Percentiles rank a stretch among this genome's conserved stretches.
Conservation (phyloP, 2,888 invertebrate genomes). For the Petrolisthes manimaculis region DNA sequence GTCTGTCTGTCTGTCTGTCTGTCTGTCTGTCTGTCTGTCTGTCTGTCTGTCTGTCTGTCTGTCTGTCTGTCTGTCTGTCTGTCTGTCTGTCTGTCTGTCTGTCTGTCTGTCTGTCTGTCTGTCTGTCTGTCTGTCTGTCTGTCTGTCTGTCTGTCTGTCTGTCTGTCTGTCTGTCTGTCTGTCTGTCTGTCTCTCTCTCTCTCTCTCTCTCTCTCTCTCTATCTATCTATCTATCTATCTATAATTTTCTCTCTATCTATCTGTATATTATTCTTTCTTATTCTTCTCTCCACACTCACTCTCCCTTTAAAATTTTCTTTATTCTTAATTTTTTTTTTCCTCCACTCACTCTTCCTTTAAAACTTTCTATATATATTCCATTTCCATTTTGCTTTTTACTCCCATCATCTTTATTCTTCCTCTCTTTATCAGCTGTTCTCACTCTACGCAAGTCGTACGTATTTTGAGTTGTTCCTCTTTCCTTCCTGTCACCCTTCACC, state of each 20-base stretch:
- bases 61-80: too few relatives aligned
- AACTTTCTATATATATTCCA: neutral
- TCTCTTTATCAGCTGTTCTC: neutral
- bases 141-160: neutral
- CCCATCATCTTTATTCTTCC: neutral
- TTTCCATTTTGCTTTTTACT: neutral
- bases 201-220: constrained; percentile 28
- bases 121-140: neutral
- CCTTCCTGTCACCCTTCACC: neutral
- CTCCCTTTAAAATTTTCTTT: neutral
- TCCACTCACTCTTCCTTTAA: neutral
- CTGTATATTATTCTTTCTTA: neutral
- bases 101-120: too few relatives aligned
- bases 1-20: too few relatives aligned
- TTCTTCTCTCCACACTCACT: neutral
- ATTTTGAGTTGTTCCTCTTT: neutral
- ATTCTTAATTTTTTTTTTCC: neutral
- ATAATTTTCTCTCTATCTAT: constrained; percentile 22
- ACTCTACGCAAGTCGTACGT: too few relatives aligned
- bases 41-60: too few relatives aligned
- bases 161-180: neutral
- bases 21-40: too few relatives aligned
- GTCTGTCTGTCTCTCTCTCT: neutral
- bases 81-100: too few relatives aligned
- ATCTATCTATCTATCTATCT: constrained; percentile 29